A percentile compares a stretch with the other conserved stretches of the same genome.
These are phyloP conservation scores for Polyodon spathula DNA, from an alignment of 2,113 vertebrate species.

Conservation along the genomic window DNA sequence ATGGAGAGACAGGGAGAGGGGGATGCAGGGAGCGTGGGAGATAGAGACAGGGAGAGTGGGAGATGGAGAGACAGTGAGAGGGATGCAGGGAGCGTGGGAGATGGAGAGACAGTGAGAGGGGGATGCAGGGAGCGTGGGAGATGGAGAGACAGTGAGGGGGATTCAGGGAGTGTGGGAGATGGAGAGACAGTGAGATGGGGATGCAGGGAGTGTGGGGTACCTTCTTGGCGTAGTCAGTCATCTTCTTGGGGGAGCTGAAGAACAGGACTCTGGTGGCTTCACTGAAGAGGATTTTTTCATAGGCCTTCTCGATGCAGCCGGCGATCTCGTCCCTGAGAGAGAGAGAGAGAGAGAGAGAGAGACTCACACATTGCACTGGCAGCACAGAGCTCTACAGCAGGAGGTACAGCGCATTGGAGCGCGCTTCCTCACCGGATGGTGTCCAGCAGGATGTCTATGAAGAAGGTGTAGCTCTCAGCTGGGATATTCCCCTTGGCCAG, in stretches of 20 bases:
- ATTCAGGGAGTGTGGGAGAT: neutral
- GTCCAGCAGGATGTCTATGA: constrained; percentile 89
- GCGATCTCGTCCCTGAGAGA: constrained; percentile 80
- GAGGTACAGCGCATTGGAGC: too few relatives aligned
- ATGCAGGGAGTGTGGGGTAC: constrained; percentile 36
- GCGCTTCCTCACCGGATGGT: constrained; percentile 88
- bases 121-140: too few relatives aligned
- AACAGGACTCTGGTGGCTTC: constrained; percentile 83
- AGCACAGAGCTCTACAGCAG: neutral
- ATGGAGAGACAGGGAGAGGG: too few relatives aligned
- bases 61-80: too few relatives aligned
- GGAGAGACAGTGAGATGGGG: neutral
- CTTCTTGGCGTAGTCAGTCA: constrained; percentile 89
- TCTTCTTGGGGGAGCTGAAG: constrained; percentile 81
- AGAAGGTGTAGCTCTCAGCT: constrained; percentile 88
- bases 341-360: neutral
- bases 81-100: too few relatives aligned
- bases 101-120: too few relatives aligned
- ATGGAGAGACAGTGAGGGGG: too few relatives aligned
- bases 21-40: too few relatives aligned
- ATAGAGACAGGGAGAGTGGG: too few relatives aligned
- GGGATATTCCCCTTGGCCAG: constrained; percentile 94
- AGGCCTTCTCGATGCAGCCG: constrained; percentile 86
- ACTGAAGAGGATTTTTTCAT: constrained; percentile 79
- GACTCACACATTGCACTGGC: neutral